Conservation (phyloP, 1,140 invertebrate species). For the Mya arenaria region DNA sequence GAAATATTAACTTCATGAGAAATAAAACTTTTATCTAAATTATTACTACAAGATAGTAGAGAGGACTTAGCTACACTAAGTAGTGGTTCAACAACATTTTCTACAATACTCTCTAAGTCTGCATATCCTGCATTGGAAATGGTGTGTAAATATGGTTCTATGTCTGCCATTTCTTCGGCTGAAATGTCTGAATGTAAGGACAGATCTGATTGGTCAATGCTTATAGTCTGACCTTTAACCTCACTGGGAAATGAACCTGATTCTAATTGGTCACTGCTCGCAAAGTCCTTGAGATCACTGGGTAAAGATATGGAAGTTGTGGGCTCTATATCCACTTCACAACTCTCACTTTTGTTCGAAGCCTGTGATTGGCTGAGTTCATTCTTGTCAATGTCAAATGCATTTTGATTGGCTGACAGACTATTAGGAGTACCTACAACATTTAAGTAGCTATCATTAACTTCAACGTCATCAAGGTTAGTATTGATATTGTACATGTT, state of each 20-base stretch:
- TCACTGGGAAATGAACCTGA: slow-evolving; percentile 46
- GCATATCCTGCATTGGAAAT: slow-evolving; percentile 41
- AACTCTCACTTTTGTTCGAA: slow-evolving; percentile 41
- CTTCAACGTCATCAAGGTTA: slow-evolving; percentile 61
- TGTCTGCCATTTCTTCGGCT: slow-evolving; percentile 48
- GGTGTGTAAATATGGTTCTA: slow-evolving; percentile 44
- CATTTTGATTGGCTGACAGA: slow-evolving; percentile 79
- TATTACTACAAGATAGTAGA: slow-evolving; percentile 1
- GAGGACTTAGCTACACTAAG: slow-evolving; percentile 33
- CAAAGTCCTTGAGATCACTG: slow-evolving; percentile 50
- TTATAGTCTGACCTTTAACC: slow-evolving; percentile 13
- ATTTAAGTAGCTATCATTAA: slow-evolving; percentile 57
- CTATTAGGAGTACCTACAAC: slow-evolving; percentile 58
- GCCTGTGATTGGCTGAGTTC: slow-evolving; percentile 63
- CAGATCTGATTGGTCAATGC: slow-evolving; percentile 47
- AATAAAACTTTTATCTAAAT: neutral
- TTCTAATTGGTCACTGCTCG: slow-evolving; percentile 43
- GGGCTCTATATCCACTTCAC: slow-evolving; percentile 52
- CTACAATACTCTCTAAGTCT: slow-evolving; percentile 48
- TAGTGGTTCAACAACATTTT: slow-evolving; percentile 54
- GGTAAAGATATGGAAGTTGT: slow-evolving; percentile 49
- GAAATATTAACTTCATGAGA: slow-evolving; percentile 5
- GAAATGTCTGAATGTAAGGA: slow-evolving; percentile 49
- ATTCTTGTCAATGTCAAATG: slow-evolving; percentile 80
- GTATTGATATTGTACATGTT: slow-evolving; percentile 57